Evolutionary conservation across 2,888 invertebrate species (phyloP).

Genomic region (Phytoseiulus persimilis): DNA sequence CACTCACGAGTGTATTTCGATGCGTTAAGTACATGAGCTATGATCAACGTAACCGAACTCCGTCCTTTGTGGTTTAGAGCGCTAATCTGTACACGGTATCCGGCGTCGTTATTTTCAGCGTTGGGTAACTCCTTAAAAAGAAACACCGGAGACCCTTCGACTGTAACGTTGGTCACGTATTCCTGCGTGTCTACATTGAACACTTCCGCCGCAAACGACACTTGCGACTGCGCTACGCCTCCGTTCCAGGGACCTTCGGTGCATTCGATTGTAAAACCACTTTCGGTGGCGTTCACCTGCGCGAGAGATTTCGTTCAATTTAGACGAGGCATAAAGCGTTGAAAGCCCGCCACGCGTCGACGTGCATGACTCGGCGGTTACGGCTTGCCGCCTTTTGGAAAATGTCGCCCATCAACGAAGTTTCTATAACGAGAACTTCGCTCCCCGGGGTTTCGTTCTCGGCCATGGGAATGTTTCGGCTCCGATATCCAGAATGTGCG

Average conservation of each 20-base stretch:
- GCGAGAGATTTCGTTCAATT: background rate
- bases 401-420: no score
- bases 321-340: background rate
- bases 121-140: conserved; percentile 11
- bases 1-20: conserved; percentile 35
- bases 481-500: no score
- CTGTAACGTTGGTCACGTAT: conserved; percentile 19
- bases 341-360: background rate
- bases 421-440: no score
- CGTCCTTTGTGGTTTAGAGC: conserved; percentile 30
- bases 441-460: background rate
- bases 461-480: no score
- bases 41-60: conserved; percentile 7
- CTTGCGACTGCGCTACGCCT: conserved; percentile 27
- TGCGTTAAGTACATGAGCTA: conserved; percentile 32
- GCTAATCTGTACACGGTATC: conserved; percentile 27
- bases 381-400: background rate
- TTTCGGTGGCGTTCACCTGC: conserved; percentile 29
- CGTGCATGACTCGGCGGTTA: background rate
- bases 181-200: conserved; percentile 27
- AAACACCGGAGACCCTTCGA: conserved; percentile 8
- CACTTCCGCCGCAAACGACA: conserved; percentile 16
- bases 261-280: conserved; percentile 32
- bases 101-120: conserved; percentile 27
- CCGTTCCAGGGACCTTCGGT: conserved; percentile 30